Conservation (phyloP, 2,888 invertebrate genomes). For the Limnephilus auricula region DNA sequence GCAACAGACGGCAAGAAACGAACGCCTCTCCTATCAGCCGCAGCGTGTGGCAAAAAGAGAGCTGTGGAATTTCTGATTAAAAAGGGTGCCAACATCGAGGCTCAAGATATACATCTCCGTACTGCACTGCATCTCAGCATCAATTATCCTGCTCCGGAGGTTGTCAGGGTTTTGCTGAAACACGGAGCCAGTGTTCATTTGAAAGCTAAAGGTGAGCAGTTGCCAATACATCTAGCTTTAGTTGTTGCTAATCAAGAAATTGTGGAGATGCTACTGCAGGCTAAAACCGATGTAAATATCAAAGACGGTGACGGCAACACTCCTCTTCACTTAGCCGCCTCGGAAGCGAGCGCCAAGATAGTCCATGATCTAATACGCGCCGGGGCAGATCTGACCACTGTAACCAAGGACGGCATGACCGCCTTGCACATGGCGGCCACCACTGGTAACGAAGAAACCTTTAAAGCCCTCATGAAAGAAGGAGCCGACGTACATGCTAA, state of each 20-base stretch:
- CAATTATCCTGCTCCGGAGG: background rate
- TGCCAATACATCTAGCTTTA: background rate
- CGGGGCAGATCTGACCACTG: background rate
- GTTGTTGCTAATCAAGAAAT: background rate
- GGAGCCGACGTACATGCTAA: background rate
- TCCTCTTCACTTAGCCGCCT: background rate
- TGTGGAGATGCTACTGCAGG: constrained; percentile 5
- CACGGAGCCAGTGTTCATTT: background rate
- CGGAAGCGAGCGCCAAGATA: background rate
- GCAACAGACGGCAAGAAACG: background rate
- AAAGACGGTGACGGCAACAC: background rate
- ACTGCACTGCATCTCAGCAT: background rate
- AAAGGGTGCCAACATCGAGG: background rate
- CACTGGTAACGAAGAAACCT: background rate
- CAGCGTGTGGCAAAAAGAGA: background rate
- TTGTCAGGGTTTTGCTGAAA: background rate
- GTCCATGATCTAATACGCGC: background rate
- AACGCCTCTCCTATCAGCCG: background rate
- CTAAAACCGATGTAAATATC: background rate
- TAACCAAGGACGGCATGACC: background rate
- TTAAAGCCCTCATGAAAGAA: background rate
- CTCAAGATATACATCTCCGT: background rate
- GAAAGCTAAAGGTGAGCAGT: background rate
- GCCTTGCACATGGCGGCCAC: background rate
- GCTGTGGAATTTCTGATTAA: background rate